Evolutionary conservation across 2,113 vertebrate genomes (phyloP).

Genomic region (Smithornis capensis): DNA sequence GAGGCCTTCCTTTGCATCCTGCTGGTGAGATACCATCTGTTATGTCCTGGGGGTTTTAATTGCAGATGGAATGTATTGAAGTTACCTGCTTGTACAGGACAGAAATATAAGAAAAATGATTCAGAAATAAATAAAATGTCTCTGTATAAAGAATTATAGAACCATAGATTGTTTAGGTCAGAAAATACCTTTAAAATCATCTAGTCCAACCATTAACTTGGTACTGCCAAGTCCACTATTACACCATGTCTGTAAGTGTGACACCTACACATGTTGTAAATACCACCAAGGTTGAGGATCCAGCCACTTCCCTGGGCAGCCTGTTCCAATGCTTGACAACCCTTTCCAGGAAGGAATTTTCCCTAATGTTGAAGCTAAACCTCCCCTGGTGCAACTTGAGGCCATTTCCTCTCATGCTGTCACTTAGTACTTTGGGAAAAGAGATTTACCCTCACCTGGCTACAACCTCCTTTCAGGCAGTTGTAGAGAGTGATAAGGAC

Average conservation of each 20-base stretch:
- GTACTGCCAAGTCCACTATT: neutral
- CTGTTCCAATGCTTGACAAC: neutral
- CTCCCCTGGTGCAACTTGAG: neutral
- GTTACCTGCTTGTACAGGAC: neutral
- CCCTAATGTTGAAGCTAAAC: neutral
- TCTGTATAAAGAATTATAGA: neutral
- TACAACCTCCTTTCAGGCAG: neutral
- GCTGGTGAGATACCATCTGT: conserved; percentile 77
- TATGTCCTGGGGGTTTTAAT: neutral
- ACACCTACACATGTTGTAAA: neutral
- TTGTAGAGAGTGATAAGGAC: neutral
- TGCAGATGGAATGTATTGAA: neutral
- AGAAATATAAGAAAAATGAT: neutral
- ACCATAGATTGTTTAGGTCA: neutral
- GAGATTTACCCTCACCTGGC: neutral
- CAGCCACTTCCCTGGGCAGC: neutral
- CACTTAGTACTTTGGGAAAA: neutral
- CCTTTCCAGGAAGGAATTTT: neutral
- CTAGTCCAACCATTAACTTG: neutral
- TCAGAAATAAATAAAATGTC: neutral
- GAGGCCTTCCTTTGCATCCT: conserved; percentile 85
- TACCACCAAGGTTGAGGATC: no score
- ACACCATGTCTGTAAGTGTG: neutral
- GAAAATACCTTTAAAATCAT: neutral
- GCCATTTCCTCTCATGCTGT: neutral